phyloP scores from a whole-genome alignment of 2,797 vertebrate species.

The Brachyrhaphis roseni region DNA sequence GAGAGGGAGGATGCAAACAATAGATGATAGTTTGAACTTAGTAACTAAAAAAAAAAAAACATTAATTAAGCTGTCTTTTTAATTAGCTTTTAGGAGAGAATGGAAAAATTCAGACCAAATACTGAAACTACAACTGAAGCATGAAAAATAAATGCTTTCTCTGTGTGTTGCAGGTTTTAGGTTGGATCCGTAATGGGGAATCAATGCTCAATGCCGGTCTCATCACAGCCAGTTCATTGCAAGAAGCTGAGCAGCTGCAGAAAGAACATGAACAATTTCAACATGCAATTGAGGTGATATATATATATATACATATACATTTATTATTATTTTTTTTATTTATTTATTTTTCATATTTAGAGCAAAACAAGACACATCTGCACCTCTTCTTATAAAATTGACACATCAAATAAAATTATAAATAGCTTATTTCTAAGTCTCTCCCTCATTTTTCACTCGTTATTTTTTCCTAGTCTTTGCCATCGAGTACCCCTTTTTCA shows the following conservation, averaged over 20 bases:
- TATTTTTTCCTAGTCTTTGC: slow-evolving; percentile 27
- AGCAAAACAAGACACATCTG: not conserved
- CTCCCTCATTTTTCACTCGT: slow-evolving; percentile 19
- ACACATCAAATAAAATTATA: slow-evolving; percentile 57
- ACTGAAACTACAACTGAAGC: not conserved
- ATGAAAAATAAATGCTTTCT: not conserved
- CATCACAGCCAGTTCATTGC: slow-evolving; percentile 96
- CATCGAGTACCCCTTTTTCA: slow-evolving; percentile 43
- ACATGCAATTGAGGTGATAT: slow-evolving; percentile 94
- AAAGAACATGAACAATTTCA: slow-evolving; percentile 98
- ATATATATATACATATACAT: not conserved
- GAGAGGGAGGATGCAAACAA: not conserved
- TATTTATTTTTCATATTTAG: not conserved
- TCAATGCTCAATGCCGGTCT: slow-evolving; percentile 98
- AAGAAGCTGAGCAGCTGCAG: slow-evolving; percentile 97
- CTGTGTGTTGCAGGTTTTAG: slow-evolving; percentile 86
- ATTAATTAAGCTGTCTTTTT: not conserved
- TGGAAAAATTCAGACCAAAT: not conserved
- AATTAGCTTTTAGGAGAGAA: not conserved
- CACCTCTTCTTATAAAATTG: slow-evolving; percentile 19
- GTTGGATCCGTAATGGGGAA: slow-evolving; percentile 98
- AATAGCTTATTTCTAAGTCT: slow-evolving; percentile 37
- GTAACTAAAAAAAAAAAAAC: not conserved
- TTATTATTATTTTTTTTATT: not conserved
- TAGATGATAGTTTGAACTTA: not conserved